Conservation (phyloP, 2,797 vertebrate species). For the Chrysocyon brachyurus region DNA sequence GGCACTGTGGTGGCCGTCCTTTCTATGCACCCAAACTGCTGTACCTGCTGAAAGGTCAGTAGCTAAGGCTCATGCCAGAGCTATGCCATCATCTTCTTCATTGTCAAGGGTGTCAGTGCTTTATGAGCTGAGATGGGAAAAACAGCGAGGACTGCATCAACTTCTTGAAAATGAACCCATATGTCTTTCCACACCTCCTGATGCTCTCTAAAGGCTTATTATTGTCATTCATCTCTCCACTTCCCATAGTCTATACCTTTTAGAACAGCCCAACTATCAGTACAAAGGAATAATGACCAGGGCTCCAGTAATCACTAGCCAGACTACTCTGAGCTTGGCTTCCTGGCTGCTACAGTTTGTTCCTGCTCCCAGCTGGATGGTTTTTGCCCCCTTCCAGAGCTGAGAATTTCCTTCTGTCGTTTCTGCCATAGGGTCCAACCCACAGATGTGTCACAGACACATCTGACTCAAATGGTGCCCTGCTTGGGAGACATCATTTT, state of each 20-base stretch:
- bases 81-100: background rate
- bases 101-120: background rate
- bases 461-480: background rate
- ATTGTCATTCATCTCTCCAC: background rate
- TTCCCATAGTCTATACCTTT: background rate
- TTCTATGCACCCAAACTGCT: background rate
- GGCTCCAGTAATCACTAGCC: background rate
- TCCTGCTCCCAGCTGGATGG: background rate
- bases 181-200: background rate
- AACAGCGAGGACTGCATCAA: background rate
- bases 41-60: background rate
- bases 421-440: background rate
- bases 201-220: background rate
- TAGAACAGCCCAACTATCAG: background rate
- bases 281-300: background rate
- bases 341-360: background rate
- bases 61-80: background rate
- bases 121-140: background rate
- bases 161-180: background rate
- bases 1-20: background rate
- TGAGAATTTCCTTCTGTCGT: background rate
- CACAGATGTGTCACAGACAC: background rate
- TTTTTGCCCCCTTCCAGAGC: background rate
- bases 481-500: background rate
- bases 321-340: background rate